phyloP scores from a whole-genome alignment of 2,113 vertebrate species.

The Pogonocichla stellata region DNA sequence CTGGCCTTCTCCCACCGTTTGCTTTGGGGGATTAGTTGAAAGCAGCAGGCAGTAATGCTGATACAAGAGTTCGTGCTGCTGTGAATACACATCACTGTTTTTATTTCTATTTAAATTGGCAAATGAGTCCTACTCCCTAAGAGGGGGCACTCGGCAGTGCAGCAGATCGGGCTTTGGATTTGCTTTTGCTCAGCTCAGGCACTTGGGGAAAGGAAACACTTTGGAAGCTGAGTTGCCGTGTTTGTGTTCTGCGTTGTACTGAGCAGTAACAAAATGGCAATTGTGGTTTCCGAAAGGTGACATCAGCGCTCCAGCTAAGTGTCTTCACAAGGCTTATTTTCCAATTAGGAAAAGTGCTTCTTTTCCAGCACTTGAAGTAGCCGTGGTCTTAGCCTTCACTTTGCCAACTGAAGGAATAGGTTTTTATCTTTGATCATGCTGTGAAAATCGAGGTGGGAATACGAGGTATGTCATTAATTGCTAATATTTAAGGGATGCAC shows the following conservation, averaged over 20 bases:
- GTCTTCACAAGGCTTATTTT: not conserved
- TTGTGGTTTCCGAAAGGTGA: not conserved
- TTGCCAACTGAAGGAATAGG: not conserved
- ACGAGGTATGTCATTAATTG: rapidly evolving
- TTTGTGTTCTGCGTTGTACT: not conserved
- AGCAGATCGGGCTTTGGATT: not conserved
- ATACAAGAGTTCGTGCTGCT: not conserved
- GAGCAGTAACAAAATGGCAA: not conserved
- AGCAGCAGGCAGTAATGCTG: not conserved
- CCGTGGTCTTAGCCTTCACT: not conserved
- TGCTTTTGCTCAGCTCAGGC: not conserved
- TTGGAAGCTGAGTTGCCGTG: not conserved
- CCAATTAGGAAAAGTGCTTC: not conserved
- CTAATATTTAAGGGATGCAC: not conserved
- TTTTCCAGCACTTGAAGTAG: not conserved
- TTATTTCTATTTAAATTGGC: not conserved
- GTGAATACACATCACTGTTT: not conserved
- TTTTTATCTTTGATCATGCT: not conserved
- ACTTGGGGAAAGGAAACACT: not conserved
- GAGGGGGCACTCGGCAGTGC: not conserved
- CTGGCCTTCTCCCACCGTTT: not conserved
- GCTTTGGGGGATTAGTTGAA: conserved; percentile 1
- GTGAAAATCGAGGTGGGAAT: not conserved
- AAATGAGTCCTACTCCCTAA: not conserved
- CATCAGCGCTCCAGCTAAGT: not conserved